Percentiles rank a stretch among this genome's conserved stretches.
Conservation (phyloP, 2,113 vertebrate species). For the Gracilinanus agilis region DNA sequence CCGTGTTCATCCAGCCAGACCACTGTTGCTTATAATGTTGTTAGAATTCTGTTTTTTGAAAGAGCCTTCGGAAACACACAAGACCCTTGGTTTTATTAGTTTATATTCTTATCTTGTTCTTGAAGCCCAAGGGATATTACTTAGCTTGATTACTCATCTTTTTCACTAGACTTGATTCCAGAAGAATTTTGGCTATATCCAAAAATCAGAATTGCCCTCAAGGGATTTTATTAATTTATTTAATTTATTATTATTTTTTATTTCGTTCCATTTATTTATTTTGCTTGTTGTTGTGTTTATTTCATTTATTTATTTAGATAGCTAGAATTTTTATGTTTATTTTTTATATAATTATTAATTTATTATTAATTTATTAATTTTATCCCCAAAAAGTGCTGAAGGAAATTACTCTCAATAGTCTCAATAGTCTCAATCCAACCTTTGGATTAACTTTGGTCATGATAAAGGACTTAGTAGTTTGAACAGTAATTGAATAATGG, state of each 20-base stretch:
- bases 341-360: no score
- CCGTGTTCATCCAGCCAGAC: not conserved
- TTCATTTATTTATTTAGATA: no score
- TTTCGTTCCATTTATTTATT: no score
- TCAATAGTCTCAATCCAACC: not conserved
- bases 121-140: not conserved
- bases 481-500: not conserved
- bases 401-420: not conserved
- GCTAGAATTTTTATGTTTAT: no score
- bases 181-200: not conserved
- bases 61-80: not conserved
- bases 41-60: not conserved
- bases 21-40: not conserved
- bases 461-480: conserved; percentile 7
- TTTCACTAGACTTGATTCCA: not conserved
- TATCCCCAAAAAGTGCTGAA: not conserved
- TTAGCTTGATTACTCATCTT: not conserved
- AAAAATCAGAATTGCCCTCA: not conserved
- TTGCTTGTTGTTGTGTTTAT: no score
- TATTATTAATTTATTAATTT: no score
- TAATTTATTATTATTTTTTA: no score
- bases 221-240: no score
- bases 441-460: conserved; percentile 5
- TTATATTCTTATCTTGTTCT: not conserved
- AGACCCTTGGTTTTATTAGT: not conserved